A percentile compares a stretch with the other conserved stretches of the same genome.
Conservation (phyloP, 1,140 invertebrate species). For the Tribolium castaneum region DNA sequence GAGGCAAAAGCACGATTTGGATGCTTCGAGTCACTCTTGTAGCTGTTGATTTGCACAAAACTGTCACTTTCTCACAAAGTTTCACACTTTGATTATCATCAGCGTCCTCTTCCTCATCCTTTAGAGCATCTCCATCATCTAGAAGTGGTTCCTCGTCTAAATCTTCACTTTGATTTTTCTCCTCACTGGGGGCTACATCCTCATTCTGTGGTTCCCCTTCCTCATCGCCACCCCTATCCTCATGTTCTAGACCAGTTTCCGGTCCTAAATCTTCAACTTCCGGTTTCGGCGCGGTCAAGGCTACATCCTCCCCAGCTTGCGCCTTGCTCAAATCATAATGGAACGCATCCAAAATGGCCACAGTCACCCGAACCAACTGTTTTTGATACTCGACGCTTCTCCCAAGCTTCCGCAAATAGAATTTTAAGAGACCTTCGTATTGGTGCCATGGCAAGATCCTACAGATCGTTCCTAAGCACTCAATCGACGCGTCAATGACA, state of each 20-base stretch:
- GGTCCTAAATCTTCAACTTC: too few relatives aligned
- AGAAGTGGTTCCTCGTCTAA: not conserved
- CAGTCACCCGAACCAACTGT: constrained; percentile 82
- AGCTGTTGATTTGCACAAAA: constrained; percentile 77
- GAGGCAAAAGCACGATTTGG: constrained; percentile 71
- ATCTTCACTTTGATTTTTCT: not conserved
- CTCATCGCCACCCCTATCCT: too few relatives aligned
- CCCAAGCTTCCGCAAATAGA: constrained; percentile 82
- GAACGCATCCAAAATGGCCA: constrained; percentile 89
- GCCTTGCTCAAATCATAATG: constrained; percentile 89
- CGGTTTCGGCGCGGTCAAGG: too few relatives aligned
- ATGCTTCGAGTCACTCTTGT: constrained; percentile 79
- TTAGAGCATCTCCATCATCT: constrained; percentile 48
- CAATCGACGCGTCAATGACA: constrained; percentile 86
- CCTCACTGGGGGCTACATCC: too few relatives aligned
- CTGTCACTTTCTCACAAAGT: constrained; percentile 68
- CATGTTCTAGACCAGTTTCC: too few relatives aligned
- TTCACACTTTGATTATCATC: constrained; percentile 59
- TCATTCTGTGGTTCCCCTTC: too few relatives aligned
- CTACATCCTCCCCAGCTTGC: constrained; percentile 49
- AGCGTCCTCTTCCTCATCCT: constrained; percentile 59
- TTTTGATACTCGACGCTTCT: constrained; percentile 81
- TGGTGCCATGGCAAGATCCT: constrained; percentile 86
- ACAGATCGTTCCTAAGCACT: constrained; percentile 80
- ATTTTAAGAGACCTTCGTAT: constrained; percentile 83